Conservation (phyloP, 2,113 vertebrate species). For the Daphoenositta chrysoptera region DNA sequence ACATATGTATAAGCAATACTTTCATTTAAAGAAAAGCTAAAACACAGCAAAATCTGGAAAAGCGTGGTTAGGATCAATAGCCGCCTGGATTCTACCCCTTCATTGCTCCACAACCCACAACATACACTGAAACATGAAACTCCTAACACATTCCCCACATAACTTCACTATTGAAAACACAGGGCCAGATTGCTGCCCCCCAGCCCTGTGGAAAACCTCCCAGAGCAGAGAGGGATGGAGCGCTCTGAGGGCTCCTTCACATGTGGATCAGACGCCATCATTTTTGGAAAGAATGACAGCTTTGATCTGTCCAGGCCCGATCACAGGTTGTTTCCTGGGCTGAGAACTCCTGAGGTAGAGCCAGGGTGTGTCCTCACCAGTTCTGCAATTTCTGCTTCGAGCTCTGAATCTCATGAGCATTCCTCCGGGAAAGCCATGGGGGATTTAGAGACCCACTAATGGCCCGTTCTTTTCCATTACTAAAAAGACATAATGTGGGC, state of each 20-base stretch:
- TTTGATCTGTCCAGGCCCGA: background rate
- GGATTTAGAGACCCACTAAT: background rate
- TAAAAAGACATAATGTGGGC: background rate
- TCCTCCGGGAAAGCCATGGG: background rate
- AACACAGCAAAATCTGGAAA: background rate
- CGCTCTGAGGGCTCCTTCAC: background rate
- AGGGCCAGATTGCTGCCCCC: background rate
- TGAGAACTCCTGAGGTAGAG: background rate
- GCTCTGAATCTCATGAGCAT: background rate
- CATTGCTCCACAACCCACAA: background rate
- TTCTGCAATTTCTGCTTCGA: background rate
- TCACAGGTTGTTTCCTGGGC: background rate
- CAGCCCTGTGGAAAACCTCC: background rate
- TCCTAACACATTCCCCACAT: constrained; percentile 48
- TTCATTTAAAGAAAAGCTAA: background rate
- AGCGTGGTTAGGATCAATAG: background rate
- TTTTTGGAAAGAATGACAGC: background rate
- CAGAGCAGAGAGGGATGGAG: background rate
- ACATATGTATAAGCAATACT: background rate
- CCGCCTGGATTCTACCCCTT: background rate
- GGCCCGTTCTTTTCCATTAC: background rate
- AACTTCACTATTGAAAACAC: constrained; percentile 42
- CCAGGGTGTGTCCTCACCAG: background rate
- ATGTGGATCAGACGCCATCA: accelerated
- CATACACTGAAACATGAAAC: constrained; percentile 46